Conservation (phyloP, 2,888 invertebrate genomes). For the Hesperia comma region DNA sequence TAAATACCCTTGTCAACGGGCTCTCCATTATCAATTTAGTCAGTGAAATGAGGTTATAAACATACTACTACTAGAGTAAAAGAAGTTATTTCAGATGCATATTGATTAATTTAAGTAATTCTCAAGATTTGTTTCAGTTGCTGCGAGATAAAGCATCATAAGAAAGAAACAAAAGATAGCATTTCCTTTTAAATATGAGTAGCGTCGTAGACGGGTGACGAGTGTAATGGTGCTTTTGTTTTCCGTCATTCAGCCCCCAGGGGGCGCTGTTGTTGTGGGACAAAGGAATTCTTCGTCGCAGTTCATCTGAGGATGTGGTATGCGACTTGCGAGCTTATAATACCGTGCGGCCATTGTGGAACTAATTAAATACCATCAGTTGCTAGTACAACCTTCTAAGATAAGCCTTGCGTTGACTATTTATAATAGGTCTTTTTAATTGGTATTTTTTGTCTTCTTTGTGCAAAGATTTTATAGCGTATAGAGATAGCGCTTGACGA, state of each 20-base stretch:
- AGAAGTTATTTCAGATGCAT: no score
- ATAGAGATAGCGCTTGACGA: no score
- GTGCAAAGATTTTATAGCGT: no score
- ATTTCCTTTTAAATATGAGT: no score
- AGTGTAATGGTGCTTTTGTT: slow-evolving; percentile 71
- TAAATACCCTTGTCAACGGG: no score
- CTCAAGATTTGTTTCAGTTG: no score
- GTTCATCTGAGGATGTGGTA: slow-evolving; percentile 43
- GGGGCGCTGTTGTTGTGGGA: slow-evolving; percentile 53
- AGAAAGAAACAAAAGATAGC: not conserved
- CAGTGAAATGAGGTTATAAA: no score
- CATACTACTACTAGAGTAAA: no score
- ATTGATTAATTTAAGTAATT: no score
- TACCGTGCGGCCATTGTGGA: slow-evolving; percentile 10
- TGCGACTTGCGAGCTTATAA: slow-evolving; percentile 34
- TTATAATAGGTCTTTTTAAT: not conserved
- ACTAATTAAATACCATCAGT: slow-evolving; percentile 33
- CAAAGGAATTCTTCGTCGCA: slow-evolving; percentile 57
- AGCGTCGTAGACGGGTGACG: no score
- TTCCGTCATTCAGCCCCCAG: slow-evolving; percentile 67
- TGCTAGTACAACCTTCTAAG: slow-evolving; percentile 9
- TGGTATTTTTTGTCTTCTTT: not conserved
- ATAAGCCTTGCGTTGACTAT: slow-evolving; percentile 5
- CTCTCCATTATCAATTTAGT: no score
- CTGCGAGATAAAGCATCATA: not conserved